Conservation (phyloP, 2,888 invertebrate genomes). For the Lasioglossum villosulum region DNA sequence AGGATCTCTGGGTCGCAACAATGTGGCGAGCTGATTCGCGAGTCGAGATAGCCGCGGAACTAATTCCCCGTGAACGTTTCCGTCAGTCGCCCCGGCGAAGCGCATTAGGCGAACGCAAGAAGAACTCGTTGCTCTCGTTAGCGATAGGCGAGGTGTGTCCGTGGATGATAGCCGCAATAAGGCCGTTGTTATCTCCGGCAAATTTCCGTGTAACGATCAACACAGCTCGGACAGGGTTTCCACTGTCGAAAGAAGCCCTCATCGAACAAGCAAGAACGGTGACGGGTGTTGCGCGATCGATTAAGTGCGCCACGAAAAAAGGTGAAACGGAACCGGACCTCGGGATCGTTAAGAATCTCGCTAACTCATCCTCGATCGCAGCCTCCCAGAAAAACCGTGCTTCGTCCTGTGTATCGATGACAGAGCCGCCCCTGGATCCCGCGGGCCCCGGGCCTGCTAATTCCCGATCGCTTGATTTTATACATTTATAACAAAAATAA, state of each 20-base stretch:
- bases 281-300: slow-evolving; percentile 45
- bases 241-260: slow-evolving; percentile 17
- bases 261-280: slow-evolving; percentile 22
- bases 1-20: neutral
- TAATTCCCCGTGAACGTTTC: neutral
- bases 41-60: neutral
- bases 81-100: neutral
- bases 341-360: neutral
- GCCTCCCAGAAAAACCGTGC: neutral
- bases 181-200: neutral
- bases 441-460: neutral
- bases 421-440: neutral
- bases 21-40: neutral
- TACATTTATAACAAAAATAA: no score
- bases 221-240: slow-evolving; percentile 5
- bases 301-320: slow-evolving; percentile 40
- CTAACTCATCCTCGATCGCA: neutral
- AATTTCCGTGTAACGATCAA: slow-evolving; percentile 32
- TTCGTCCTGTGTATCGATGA: neutral
- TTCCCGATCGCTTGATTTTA: no score
- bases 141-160: neutral
- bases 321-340: slow-evolving; percentile 27
- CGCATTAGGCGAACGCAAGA: neutral
- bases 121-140: neutral
- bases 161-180: neutral